Percentiles rank a stretch among this genome's conserved stretches.
Conservation (phyloP, 2,888 invertebrate species). For the Lysandra bellargus region DNA sequence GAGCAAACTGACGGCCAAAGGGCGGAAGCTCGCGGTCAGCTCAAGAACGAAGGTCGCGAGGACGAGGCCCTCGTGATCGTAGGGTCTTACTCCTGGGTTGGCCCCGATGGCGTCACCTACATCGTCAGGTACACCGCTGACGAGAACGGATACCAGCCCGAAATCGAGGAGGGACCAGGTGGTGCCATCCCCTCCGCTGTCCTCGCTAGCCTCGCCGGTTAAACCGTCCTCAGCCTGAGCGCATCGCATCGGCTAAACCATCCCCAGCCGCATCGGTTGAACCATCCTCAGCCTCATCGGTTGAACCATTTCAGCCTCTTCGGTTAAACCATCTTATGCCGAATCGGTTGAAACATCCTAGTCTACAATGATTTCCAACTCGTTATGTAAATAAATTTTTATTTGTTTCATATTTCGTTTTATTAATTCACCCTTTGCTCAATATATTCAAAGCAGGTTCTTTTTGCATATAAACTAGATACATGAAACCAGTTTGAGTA, state of each 20-base stretch:
- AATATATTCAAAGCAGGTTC: background rate
- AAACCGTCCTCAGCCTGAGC: slow-evolving; percentile 20
- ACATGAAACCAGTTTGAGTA: background rate
- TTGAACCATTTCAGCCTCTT: slow-evolving; percentile 41
- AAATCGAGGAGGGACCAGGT: slow-evolving; percentile 55
- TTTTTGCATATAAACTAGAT: background rate
- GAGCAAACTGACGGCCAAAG: slow-evolving; percentile 68
- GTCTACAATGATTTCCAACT: slow-evolving; percentile 30
- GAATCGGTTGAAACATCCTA: slow-evolving; percentile 28
- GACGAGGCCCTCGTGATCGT: slow-evolving; percentile 64
- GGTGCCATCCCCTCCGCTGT: slow-evolving; percentile 47
- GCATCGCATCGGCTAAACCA: slow-evolving; percentile 43
- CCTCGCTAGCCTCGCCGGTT: slow-evolving; percentile 48
- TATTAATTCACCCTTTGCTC: slow-evolving; percentile 53
- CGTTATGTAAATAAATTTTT: slow-evolving; percentile 32
- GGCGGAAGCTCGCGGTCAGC: slow-evolving; percentile 61
- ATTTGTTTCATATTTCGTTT: slow-evolving; percentile 40
- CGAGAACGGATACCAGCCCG: slow-evolving; percentile 55
- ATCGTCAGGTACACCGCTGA: slow-evolving; percentile 75
- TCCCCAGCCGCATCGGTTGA: slow-evolving; percentile 48
- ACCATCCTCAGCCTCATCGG: background rate
- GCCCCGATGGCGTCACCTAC: slow-evolving; percentile 68
- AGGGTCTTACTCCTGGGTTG: slow-evolving; percentile 72
- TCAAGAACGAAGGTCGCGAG: slow-evolving; percentile 68
- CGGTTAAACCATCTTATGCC: slow-evolving; percentile 39